These are phyloP conservation scores for Sylvietta virens DNA, from an alignment of 2,113 vertebrate genomes.

Conservation along the genomic window DNA sequence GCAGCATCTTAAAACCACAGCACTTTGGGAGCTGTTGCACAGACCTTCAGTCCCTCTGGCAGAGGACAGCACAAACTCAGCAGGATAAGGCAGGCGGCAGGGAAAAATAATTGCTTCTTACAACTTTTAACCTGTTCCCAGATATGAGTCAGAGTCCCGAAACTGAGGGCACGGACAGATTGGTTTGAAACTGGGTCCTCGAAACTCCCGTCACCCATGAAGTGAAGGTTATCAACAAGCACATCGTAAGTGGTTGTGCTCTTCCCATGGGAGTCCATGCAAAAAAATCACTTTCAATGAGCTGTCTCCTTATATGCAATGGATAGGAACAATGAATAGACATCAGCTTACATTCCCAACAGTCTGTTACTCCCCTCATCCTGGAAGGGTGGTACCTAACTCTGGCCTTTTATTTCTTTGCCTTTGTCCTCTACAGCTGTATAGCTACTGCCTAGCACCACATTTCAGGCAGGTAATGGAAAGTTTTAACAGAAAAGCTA, in stretches of 20 bases:
- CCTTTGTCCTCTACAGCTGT: neutral
- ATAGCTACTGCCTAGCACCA: neutral
- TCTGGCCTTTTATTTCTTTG: neutral
- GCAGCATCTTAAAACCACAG: neutral
- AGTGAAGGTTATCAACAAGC: neutral
- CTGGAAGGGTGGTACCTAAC: neutral
- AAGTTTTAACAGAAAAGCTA: neutral
- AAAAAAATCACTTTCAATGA: neutral
- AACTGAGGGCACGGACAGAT: neutral
- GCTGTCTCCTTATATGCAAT: neutral
- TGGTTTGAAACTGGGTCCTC: neutral
- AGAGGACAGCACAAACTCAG: fast-evolving
- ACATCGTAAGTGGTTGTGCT: neutral
- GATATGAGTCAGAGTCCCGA: neutral
- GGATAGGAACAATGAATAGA: neutral
- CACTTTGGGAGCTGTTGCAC: neutral
- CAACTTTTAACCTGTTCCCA: neutral
- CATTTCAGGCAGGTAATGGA: neutral
- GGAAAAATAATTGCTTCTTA: neutral
- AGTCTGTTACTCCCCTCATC: neutral
- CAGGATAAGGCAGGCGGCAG: neutral
- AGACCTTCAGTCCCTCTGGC: neutral
- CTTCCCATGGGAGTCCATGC: neutral
- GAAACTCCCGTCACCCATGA: neutral
- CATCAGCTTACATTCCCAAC: neutral